Conservation (phyloP, 1,140 invertebrate genomes). For the Lordiphosa mommai region DNA sequence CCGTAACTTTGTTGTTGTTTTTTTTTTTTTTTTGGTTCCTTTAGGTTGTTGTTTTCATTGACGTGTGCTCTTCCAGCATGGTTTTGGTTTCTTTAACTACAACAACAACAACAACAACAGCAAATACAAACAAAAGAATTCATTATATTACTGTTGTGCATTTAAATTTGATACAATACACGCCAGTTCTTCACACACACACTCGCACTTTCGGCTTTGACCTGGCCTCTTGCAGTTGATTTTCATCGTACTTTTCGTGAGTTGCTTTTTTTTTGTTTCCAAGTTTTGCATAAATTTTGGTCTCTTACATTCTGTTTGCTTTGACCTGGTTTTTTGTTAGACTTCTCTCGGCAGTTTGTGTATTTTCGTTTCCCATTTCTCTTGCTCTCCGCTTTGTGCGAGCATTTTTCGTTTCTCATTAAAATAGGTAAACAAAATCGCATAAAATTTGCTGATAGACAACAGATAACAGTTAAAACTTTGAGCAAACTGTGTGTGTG, state of each 20-base stretch:
- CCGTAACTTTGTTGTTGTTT: not conserved
- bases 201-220: conserved; percentile 33
- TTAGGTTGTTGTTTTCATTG: conserved; percentile 29
- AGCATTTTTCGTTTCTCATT: conserved; percentile 71
- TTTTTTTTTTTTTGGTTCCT: conserved; percentile 20
- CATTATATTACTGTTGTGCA: conserved; percentile 71
- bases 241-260: conserved; percentile 58
- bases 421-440: conserved; percentile 77
- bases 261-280: conserved; percentile 44
- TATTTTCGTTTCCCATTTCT: conserved; percentile 25
- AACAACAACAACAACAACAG: conserved; percentile 33
- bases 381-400: conserved; percentile 22
- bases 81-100: conserved; percentile 28
- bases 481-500: conserved; percentile 47
- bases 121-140: conserved; percentile 73
- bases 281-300: conserved; percentile 74
- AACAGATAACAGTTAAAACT: conserved; percentile 75
- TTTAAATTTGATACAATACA: conserved; percentile 77
- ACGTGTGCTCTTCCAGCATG: conserved; percentile 17
- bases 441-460: conserved; percentile 75
- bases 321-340: conserved; percentile 68
- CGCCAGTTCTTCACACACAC: conserved; percentile 63
- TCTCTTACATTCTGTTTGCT: conserved; percentile 70
- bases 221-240: conserved; percentile 57
- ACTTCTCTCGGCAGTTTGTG: conserved; percentile 40